A percentile compares a stretch with the other conserved stretches of the same genome.
Conservation (phyloP, 2,113 vertebrate genomes). For the Pavo muticus region DNA sequence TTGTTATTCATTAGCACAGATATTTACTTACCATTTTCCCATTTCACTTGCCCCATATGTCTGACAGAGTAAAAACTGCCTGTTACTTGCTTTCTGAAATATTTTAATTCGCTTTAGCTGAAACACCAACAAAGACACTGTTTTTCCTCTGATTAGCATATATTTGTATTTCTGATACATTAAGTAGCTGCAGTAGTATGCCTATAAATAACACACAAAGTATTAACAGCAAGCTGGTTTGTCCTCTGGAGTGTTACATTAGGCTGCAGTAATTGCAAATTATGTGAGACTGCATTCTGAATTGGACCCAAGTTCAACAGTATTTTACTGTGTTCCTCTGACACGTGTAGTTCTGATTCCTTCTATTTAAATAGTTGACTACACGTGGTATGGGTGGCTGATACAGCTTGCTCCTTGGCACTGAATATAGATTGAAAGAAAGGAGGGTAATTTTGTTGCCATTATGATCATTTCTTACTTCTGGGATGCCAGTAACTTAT, state of each 20-base stretch:
- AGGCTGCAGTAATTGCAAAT: not conserved
- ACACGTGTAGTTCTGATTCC: not conserved
- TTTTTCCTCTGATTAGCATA: slow-evolving; percentile 24
- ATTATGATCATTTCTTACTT: not conserved
- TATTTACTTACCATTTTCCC: slow-evolving; percentile 50
- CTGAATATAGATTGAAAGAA: not conserved
- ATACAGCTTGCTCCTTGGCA: not conserved
- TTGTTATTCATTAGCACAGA: slow-evolving; percentile 44
- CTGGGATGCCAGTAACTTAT: not conserved
- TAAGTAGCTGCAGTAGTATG: not conserved
- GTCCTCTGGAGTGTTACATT: not conserved
- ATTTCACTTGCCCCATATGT: slow-evolving; percentile 31
- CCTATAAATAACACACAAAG: not conserved
- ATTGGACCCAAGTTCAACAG: not conserved
- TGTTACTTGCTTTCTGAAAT: slow-evolving; percentile 43
- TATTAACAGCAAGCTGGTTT: not conserved
- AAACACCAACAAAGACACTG: slow-evolving; percentile 61
- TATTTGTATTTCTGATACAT: slow-evolving; percentile 41
- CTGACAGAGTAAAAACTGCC: slow-evolving; percentile 19
- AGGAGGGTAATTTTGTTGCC: not conserved
- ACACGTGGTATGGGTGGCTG: not conserved
- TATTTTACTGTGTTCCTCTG: not conserved
- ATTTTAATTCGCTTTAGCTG: slow-evolving; percentile 29
- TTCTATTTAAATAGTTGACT: not conserved
- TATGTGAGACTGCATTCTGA: not conserved